These are phyloP conservation scores for Ataeniobius toweri DNA, from an alignment of 2,797 vertebrate species.

Conservation along the genomic window DNA sequence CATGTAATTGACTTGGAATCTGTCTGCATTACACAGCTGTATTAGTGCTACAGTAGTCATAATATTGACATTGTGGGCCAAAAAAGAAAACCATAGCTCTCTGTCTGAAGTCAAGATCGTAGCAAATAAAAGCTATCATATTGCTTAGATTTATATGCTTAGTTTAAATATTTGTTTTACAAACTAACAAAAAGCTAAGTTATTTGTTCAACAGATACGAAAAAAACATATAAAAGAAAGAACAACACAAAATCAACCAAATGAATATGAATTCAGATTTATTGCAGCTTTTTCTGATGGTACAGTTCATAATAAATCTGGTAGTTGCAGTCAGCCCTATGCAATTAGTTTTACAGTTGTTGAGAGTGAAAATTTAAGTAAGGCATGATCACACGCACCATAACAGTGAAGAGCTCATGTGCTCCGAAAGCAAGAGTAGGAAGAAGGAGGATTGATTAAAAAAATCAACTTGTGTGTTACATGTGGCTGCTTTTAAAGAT, in stretches of 20 bases:
- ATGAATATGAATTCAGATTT: conserved; percentile 71
- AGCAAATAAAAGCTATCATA: background rate
- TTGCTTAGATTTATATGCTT: background rate
- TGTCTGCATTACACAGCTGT: background rate
- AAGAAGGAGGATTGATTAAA: conserved; percentile 35
- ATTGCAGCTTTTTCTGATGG: conserved; percentile 65
- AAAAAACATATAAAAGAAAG: background rate
- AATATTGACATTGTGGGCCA: background rate
- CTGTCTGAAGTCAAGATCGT: background rate
- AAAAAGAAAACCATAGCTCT: background rate
- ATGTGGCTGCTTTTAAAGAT: conserved; percentile 47
- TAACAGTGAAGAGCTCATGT: conserved; percentile 43
- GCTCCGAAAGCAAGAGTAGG: conserved; percentile 38
- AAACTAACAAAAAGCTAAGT: background rate
- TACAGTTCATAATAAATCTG: conserved; percentile 69
- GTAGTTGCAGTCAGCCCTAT: conserved; percentile 60
- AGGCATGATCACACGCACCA: conserved; percentile 45
- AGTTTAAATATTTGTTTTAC: too few relatives aligned
- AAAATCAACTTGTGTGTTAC: conserved; percentile 23
- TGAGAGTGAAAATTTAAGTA: conserved; percentile 44
- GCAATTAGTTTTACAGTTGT: conserved; percentile 20
- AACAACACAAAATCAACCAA: background rate
- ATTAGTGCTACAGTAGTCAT: background rate
- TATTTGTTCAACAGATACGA: background rate
- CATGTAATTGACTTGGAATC: background rate